These are phyloP conservation scores for Coelopa frigida DNA, from an alignment of 1,140 invertebrate species.

Conservation along the genomic window DNA sequence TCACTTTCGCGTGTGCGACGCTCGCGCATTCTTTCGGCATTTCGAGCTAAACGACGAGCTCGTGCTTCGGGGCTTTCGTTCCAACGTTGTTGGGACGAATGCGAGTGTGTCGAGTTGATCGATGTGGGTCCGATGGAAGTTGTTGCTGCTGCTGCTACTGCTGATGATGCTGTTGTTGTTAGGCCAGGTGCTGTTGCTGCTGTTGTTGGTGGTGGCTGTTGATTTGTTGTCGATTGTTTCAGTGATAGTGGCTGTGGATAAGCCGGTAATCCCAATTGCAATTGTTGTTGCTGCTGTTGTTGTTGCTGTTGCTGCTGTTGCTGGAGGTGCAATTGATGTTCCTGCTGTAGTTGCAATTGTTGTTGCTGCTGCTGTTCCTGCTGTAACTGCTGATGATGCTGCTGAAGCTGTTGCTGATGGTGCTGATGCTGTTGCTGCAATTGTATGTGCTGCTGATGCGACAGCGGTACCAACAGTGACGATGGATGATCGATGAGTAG, in stretches of 20 bases:
- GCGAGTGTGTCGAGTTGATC: constrained; percentile 17
- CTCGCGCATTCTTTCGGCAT: constrained; percentile 45
- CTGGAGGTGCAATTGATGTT: constrained; percentile 17
- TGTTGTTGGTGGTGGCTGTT: constrained; percentile 28
- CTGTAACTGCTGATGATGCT: constrained; percentile 27
- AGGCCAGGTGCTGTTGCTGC: constrained; percentile 13
- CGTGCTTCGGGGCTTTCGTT: constrained; percentile 44
- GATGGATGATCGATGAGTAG: constrained; percentile 41
- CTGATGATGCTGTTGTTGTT: constrained; percentile 16
- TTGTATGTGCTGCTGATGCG: constrained; percentile 28
- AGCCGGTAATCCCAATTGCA: constrained; percentile 21
- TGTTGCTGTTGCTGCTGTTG: constrained; percentile 28
- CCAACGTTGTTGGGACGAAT: constrained; percentile 32
- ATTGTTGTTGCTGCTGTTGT: constrained; percentile 15
- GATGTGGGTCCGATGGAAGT: constrained; percentile 13
- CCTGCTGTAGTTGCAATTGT: constrained; percentile 18
- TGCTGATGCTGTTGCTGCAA: constrained; percentile 21
- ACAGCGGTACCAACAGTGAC: constrained; percentile 37
- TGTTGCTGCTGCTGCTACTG: constrained; percentile 16
- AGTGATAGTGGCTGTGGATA: constrained; percentile 27
- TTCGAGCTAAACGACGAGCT: constrained; percentile 40
- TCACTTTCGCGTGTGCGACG: constrained; percentile 39
- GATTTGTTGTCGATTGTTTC: no score
- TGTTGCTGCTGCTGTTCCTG: constrained; percentile 20
- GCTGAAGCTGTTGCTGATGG: constrained; percentile 30